Percentiles rank a stretch among this genome's conserved stretches.
phyloP scores from a whole-genome alignment of 2,888 invertebrate species.

The Physocephala rufipes region DNA sequence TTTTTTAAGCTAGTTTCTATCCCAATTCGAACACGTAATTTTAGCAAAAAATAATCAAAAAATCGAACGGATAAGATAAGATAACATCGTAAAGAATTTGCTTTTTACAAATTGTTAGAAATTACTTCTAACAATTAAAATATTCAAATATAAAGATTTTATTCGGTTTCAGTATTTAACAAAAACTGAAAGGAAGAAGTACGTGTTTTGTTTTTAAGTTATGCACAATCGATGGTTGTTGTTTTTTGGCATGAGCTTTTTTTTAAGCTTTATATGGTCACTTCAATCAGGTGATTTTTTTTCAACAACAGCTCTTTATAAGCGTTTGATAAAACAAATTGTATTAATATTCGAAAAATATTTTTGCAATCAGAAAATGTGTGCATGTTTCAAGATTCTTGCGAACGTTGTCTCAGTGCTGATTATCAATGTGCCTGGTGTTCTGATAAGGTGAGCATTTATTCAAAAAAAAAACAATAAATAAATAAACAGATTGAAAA shows the following conservation, averaged over 20 bases:
- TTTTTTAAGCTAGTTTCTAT: not conserved
- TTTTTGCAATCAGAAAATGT: constrained; percentile 50
- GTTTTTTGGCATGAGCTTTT: not conserved
- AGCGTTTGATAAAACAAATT: no score
- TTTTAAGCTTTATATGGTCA: not conserved
- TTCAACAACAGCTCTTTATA: not conserved
- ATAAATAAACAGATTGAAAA: not conserved
- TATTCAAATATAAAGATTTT: not conserved
- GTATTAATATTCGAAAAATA: no score
- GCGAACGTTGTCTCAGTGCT: constrained; percentile 56
- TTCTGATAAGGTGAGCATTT: constrained; percentile 59
- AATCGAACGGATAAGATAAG: constrained; percentile 15
- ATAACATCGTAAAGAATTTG: not conserved
- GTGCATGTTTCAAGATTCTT: constrained; percentile 57
- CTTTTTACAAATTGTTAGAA: not conserved
- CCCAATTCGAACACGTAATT: not conserved
- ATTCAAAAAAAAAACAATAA: not conserved
- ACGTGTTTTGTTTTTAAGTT: not conserved
- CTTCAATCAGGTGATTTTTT: constrained; percentile 21
- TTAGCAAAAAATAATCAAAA: constrained; percentile 16
- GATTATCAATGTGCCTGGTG: constrained; percentile 63
- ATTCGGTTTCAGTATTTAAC: not conserved
- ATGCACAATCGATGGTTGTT: not conserved
- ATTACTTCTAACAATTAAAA: constrained; percentile 20
- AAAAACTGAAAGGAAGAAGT: not conserved